Conservation (phyloP, 2,888 invertebrate genomes). For the Siphlonurus alternatus region DNA sequence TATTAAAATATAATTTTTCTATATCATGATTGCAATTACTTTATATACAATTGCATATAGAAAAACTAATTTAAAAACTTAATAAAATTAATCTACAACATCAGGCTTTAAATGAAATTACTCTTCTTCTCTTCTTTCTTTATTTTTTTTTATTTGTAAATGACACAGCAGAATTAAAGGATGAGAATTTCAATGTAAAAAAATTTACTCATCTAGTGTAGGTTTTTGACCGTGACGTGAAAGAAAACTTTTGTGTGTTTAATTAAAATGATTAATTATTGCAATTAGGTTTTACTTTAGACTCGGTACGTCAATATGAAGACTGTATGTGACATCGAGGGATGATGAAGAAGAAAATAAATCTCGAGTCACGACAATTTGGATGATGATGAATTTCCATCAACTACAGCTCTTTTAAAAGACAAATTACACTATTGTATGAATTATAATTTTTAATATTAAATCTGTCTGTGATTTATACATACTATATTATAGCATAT, state of each 20-base stretch:
- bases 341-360: slow-evolving; percentile 1
- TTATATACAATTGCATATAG: no score
- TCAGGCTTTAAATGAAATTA: no score
- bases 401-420: neutral
- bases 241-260: neutral
- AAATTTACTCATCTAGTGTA: neutral
- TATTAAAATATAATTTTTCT: neutral
- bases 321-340: neutral
- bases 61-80: neutral
- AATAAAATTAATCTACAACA: neutral
- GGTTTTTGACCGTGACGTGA: neutral
- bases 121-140: neutral
- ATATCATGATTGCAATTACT: no score
- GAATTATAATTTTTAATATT: no score
- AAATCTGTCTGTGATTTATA: no score
- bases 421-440: neutral
- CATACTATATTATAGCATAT: no score
- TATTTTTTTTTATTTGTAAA: neutral
- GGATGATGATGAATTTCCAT: neutral
- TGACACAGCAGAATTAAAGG: neutral
- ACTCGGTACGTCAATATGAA: neutral
- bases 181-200: no score
- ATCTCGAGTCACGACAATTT: neutral
- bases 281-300: neutral
- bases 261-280: neutral